phyloP scores from a whole-genome alignment of 1,140 invertebrate species.

The Cherax quadricarinatus region DNA sequence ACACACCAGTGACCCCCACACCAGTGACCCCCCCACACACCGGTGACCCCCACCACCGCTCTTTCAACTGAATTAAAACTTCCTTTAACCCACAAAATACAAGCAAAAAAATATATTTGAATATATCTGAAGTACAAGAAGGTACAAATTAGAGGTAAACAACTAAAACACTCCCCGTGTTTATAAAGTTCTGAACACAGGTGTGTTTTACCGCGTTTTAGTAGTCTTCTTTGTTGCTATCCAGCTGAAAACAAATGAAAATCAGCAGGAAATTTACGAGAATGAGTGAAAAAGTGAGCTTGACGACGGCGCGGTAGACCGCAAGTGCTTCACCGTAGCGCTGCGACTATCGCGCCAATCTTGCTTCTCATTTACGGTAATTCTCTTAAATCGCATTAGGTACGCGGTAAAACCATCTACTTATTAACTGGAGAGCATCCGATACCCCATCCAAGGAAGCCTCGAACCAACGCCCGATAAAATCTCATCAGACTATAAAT shows the following conservation, averaged over 20 bases:
- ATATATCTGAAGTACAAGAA: too few species aligned
- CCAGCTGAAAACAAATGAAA: background rate
- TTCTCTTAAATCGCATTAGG: background rate
- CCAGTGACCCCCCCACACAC: background rate
- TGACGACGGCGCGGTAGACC: background rate
- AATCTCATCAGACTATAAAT: slow-evolving; percentile 2
- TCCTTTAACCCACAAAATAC: too few species aligned
- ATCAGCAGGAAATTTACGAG: background rate
- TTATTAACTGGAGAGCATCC: background rate
- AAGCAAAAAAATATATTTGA: too few species aligned
- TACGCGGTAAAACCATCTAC: background rate
- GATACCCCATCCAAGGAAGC: background rate
- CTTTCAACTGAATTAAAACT: too few species aligned
- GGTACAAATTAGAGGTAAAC: too few species aligned
- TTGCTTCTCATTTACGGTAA: background rate
- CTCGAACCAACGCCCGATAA: background rate
- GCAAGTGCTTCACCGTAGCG: background rate
- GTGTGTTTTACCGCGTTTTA: too few species aligned
- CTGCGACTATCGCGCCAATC: background rate
- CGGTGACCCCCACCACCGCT: too few species aligned
- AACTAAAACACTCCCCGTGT: too few species aligned
- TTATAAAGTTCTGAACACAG: too few species aligned
- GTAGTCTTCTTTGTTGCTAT: too few species aligned
- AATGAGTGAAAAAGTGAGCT: background rate
- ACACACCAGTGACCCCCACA: too few species aligned